phyloP scores from a whole-genome alignment of 1,140 invertebrate species.

The Bombus cullumanus region DNA sequence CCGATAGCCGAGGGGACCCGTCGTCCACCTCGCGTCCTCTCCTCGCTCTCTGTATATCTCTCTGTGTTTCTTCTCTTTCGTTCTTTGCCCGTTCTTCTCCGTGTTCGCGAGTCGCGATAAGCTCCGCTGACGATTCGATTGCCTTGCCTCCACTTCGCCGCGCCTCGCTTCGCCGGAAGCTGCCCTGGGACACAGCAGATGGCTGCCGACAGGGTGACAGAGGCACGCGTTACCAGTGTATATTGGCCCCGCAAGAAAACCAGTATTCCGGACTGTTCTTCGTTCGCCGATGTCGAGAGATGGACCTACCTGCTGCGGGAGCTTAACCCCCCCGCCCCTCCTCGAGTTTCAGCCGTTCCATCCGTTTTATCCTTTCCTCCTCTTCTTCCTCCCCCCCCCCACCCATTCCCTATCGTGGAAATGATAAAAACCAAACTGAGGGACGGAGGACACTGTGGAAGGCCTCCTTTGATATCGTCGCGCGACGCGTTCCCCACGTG shows the following conservation, averaged over 20 bases:
- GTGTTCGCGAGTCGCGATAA: conserved; percentile 37
- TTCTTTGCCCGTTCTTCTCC: conserved; percentile 29
- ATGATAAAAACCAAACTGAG: background rate
- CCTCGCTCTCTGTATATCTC: conserved; percentile 18
- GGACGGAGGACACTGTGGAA: background rate
- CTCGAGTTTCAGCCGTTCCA: background rate
- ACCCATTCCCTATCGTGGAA: background rate
- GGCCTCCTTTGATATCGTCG: background rate
- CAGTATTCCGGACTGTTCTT: conserved; percentile 41
- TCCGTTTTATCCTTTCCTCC: too few relatives aligned
- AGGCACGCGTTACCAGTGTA: conserved; percentile 69
- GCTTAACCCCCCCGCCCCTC: background rate
- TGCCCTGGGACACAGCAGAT: conserved; percentile 59
- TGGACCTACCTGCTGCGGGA: conserved; percentile 30
- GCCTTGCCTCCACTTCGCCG: conserved; percentile 29
- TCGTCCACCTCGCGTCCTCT: conserved; percentile 12
- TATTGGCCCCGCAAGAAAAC: conserved; percentile 58
- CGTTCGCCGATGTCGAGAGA: background rate
- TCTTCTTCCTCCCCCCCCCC: background rate
- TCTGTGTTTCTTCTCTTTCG: conserved; percentile 8
- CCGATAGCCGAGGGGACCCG: conserved; percentile 43
- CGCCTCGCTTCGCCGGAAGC: conserved; percentile 50
- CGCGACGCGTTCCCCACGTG: background rate
- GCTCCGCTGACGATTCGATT: conserved; percentile 54
- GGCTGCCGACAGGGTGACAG: conserved; percentile 66